Base-by-base conservation (phyloP, 2,888 invertebrate genomes). In the Ectemnius cavifrons region DNA sequence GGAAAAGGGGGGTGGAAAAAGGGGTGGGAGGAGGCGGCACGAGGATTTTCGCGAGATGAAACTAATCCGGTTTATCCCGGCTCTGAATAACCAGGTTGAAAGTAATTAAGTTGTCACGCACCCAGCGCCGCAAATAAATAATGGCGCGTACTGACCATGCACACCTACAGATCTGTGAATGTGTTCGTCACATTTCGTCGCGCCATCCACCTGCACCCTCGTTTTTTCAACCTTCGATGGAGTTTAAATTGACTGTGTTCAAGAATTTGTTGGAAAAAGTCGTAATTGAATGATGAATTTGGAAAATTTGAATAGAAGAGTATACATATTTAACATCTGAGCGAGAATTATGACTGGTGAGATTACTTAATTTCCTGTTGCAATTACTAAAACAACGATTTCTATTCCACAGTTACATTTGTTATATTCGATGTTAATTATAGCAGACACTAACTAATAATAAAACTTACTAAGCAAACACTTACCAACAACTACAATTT, bases 61-160 rank as follows among this genome's bases (percentile, higher is more conserved):
- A 14, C 60, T 71, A 74, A 74, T 74, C 63, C 71, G 63, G 59
- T 71, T 75, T 59, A 67, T 64, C 72, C 72, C 57, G 57, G 63
- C 46, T 52, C 58, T 57, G 64, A 66, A 61, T 61, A 62, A 64
- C 13, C 57, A 49, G 64, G 57, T 37, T 57, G 56, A n/a, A 20
- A 58, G 57, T 67, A 75, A 72, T 72, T 72, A 72, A 67, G 37
- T 63, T 45, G 63, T 60, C 57, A 37, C 37, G 47, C 47, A 47
- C 47, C 13, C 47, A 4, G 47, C 11, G 13, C 13, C 47, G 47
- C 47, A 47, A 47, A 47, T 47, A 47, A 47, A 47, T 47, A 47
- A 47, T 47, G 47, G 47, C 11, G 47, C 47, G 2, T 23, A 23
- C 23, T 2, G 3, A 23, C 23, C 23, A 2, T 2, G 3, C 23